These are phyloP conservation scores for Tachina grossa DNA, from an alignment of 2,888 invertebrate species.

Conservation along the genomic window DNA sequence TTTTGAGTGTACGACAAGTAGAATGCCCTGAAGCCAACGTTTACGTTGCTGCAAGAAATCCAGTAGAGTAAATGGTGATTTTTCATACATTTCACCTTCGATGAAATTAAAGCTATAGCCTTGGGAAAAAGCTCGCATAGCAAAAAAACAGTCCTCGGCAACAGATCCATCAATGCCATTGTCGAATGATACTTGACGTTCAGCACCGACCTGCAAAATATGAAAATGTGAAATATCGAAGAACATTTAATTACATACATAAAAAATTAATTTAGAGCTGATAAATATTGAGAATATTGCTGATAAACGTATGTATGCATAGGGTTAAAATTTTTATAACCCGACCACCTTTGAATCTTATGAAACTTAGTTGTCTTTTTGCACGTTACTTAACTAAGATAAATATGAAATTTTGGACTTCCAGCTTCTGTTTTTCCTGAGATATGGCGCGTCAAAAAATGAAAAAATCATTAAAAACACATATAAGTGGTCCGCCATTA, in stretches of 20 bases:
- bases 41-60: slow-evolving; percentile 98
- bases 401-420: no score
- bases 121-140: slow-evolving; percentile 95
- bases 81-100: slow-evolving; percentile 99
- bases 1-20: slow-evolving; percentile 93
- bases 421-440: no score
- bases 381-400: no score
- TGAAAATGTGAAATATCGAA: slow-evolving; percentile 63
- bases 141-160: slow-evolving; percentile 99
- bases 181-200: slow-evolving; percentile 95
- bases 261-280: no score
- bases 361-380: no score
- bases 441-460: no score
- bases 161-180: slow-evolving; percentile 98
- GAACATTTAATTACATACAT: slow-evolving; percentile 10
- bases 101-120: slow-evolving; percentile 97
- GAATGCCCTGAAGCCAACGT: slow-evolving; percentile 96
- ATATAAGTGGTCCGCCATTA: no score
- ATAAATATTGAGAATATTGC: no score
- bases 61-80: slow-evolving; percentile 96
- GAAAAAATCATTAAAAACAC: no score
- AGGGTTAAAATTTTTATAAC: no score
- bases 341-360: no score
- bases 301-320: no score
- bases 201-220: slow-evolving; percentile 89